Base-by-base conservation (phyloP, 2,113 vertebrate species). In the Nibea coibor region DNA sequence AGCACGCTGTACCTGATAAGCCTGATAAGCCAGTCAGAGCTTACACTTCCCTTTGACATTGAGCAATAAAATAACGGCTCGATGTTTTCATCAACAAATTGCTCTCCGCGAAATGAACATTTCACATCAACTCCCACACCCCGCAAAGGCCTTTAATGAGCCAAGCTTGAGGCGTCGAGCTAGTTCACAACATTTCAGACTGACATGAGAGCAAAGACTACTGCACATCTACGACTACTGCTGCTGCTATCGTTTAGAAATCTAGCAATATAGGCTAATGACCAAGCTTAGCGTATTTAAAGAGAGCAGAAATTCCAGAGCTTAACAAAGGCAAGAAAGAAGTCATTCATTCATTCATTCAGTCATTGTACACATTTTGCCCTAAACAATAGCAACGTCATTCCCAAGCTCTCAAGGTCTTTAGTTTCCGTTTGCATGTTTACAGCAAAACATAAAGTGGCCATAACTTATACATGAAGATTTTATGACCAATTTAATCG, bases 221-320 rank as follows among this genome's bases (percentile, higher is more conserved):
- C 17, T 67, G 43, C 11, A 75, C 20, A 28, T 26, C 2, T 26
- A 26, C 24, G 1, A 26, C 24, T 26, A 26, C 24, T 26, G 24
- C 28, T 43, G 11, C 15, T 42, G n/a, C 17, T 14, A 22, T 56
- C 48, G 61, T 75, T 76, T 17, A 26, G 24, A 64, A 43, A 59
- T 65, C n/a, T 28, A 48, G 67, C 14, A 45, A 64, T 39, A 19
- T 12, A 3, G 31, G 43, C 1, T 69, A 50, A 68, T 73, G 64
- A n/a, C 26, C 11, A 42, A 68, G 78, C 81, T 88, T 89, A 87
- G 9, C 61, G 20, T 45, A 22, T 51, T 74, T 19, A 70, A 66
- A 63, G 39, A 57, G n/a, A 20, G 31, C 53, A 68, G 50, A 69
- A 65, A 88, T 73, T 70, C 53, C 58, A 67, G 4, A 72, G 70